Evolutionary conservation across 2,113 vertebrate genomes (phyloP), one percentile per base, ranked within the genome.

Genomic region (Tachycineta bicolor): DNA sequence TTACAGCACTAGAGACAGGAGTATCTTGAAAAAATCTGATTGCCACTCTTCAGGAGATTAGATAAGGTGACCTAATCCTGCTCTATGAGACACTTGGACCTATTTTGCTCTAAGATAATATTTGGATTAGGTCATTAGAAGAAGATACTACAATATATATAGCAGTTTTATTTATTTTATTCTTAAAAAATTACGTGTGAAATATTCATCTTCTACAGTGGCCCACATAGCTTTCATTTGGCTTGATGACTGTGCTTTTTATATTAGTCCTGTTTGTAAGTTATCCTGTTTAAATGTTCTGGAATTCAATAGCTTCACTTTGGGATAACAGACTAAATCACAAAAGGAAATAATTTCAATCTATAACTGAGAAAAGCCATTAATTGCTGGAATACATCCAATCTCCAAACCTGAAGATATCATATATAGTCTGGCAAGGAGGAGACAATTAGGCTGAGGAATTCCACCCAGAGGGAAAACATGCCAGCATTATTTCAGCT

Each of bases 341-440:
- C 37, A 86, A 90, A 92, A 97, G 69, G 86, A 97, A 96, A 96
- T 93, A 63, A 94, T 97, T 95, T 84, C 49, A 93, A 90, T 76
- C 90, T 76, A 87, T 96, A 92, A 93, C 69, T 50, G 86, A 94
- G 92, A 94, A 94, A 92, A 92, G 37, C 80, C 90, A 96, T 94
- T 96, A 96, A 94, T 96, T 96, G 87, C 90, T 96, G 96, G 95
- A 94, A 96, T 94, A 78, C 19, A 64, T 94, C 90, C 86, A 96
- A 86, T 89, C 90, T 93, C 80, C 69, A 90, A 90, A 90, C 73
- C 65, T 76, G 89, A 95, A 89, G 76, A 76, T 92, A 94, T 94
- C 80, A 93, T 93, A 77, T 90, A 94, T 41, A 69, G 65, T 94
- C 93, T 96, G 90, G 90, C 80, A 93, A 96, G 83, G 53, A 94